Evolutionary conservation across 2,113 vertebrate species (phyloP), one percentile per base, ranked within the genome.

Genomic region (Saccopteryx leptura): DNA sequence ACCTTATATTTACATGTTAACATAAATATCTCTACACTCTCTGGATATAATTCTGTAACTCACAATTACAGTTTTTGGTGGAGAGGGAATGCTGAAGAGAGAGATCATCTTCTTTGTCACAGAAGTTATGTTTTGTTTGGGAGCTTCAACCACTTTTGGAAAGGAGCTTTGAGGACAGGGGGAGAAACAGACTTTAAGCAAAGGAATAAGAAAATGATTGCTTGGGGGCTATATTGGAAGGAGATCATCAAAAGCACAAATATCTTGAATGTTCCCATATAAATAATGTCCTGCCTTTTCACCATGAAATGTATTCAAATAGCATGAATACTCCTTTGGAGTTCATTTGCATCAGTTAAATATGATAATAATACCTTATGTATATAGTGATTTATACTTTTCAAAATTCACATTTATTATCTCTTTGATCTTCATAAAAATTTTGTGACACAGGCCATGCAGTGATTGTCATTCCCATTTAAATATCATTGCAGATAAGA

Each of bases 351-450:
- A 93, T 95, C 33, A 0, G 15, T 94, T 95, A 94, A 92, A 84
- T 95, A 95, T 69, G 75, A 78, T 95, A 92, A 91, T 81, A 94
- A 88, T 86, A 90, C 76, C 54, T 90, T 90, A 80, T 46, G 75
- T 69, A 66, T 87, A 84, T 50, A 95, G 80, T 96, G 88, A 96
- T 91, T 91, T 93, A 91, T 33, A 66, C 71, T 92, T 93, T 91
- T 86, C 80, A 93, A 96, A 94, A 91, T 95, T 94, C 93, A 93
- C 87, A 69, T 91, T 68, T 85, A 88, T 95, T 88, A 93, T 94
- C 86, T 92, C 80, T 93, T 86, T 76, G 60, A 91, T 97, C 87
- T 91, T 93, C 95, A 88, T 92, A 94, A 89, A 95, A 96, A 93
- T 90, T 90, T 80, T 4, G 11, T 58, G 50, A 90, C 65, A 84